Evolutionary conservation across 2,888 invertebrate species (phyloP), one percentile per base, ranked within the genome.

Genomic region (Meloe dianella): DNA sequence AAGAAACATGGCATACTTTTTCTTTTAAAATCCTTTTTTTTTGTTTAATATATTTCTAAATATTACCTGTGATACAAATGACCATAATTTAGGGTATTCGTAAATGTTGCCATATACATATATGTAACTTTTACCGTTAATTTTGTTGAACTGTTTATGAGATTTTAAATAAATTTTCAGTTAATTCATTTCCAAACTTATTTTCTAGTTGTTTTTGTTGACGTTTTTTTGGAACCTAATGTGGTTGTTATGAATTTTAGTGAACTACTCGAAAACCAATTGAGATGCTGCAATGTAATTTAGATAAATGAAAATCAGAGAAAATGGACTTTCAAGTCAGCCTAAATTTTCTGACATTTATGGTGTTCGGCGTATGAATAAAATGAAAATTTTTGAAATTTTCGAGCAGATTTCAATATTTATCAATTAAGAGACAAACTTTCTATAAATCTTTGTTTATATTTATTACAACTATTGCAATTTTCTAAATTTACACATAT

Each of bases 401-500:
- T n/a, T n/a, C n/a, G n/a, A n/a, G n/a, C n/a, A n/a, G n/a, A n/a
- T n/a, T n/a, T n/a, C n/a, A n/a, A n/a, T n/a, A n/a, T n/a, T 14
- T 4, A 12, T 14, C 4, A 35, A 35, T 12, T 35, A 12, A 14
- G 12, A 35, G 4, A 35, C 4, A 35, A 4, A 12, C 35, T 35
- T 12, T 9, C 9, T 47, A 47, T 47, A 47, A 47, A 47, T 5
- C 9, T 47, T 20, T 47, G 22, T 47, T 41, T 41, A 41, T 17
- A 41, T 38, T 47, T 47, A 47, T 47, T 47, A 47, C 47, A 47
- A 20, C 20, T 47, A 47, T 47, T 17, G 12, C n/a, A 20, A 47
- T 47, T 20, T 10, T 20, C 47, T 47, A 47, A 47, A 47, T 47
- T 47, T 47, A 47, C 47, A 47, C 47, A 47, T n/a, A 47, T 47